A percentile compares a stretch with the other conserved stretches of the same genome.
phyloP scores from a whole-genome alignment of 2,888 invertebrate species.

The Mystacides longicornis region DNA sequence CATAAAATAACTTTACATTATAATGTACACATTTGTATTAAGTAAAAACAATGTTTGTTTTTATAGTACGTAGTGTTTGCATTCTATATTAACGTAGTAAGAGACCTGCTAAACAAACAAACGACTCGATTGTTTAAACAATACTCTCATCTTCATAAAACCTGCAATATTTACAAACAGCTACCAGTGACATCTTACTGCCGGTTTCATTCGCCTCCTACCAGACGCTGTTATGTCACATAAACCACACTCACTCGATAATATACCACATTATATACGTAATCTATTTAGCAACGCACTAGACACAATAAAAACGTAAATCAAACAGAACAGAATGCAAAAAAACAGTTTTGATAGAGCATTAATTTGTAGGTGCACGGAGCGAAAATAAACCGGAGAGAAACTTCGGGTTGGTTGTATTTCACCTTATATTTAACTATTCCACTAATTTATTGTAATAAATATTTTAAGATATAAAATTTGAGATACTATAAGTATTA shows the following conservation, averaged over 20 bases:
- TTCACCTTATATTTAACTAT: neutral
- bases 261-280: slow-evolving; percentile 1
- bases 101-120: neutral
- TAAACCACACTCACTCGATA: neutral
- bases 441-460: neutral
- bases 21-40: too few species aligned
- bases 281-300: slow-evolving; percentile 12
- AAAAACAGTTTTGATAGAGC: slow-evolving; percentile 13
- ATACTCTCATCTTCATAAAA: neutral
- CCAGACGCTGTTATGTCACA: slow-evolving; percentile 13
- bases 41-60: neutral
- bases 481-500: neutral
- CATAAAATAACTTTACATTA: too few species aligned
- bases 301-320: neutral
- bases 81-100: neutral
- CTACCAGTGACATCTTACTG: slow-evolving; percentile 2
- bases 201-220: slow-evolving; percentile 4
- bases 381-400: slow-evolving; percentile 13
- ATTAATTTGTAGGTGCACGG: slow-evolving; percentile 3
- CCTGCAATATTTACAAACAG: slow-evolving; percentile 8
- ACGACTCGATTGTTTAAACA: neutral
- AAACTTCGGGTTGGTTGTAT: slow-evolving; percentile 8
- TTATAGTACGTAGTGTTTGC: neutral
- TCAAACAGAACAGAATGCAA: slow-evolving; percentile 11
- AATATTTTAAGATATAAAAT: neutral